Conservation (phyloP, 1,140 invertebrate species). For the Trissolcus basalis region DNA sequence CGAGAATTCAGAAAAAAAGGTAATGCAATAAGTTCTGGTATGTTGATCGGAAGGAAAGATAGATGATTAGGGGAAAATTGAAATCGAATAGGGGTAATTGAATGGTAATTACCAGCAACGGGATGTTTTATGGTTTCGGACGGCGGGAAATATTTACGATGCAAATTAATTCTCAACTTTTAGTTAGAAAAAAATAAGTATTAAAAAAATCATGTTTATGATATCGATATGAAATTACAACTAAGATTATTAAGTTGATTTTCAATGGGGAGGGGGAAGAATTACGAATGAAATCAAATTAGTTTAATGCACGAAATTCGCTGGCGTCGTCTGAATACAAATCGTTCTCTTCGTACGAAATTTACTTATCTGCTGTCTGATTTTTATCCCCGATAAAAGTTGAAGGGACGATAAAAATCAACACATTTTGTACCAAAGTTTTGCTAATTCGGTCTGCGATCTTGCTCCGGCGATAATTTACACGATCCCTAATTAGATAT, state of each 20-base stretch:
- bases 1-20: constrained; percentile 7
- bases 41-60: constrained; percentile 6
- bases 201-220: not conserved
- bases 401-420: constrained; percentile 4
- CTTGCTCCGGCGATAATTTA: constrained; percentile 10
- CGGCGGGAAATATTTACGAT: no score
- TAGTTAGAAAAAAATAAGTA: not conserved
- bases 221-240: no score
- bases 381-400: constrained; percentile 6
- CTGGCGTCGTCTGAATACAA: not conserved
- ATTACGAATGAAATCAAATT: no score
- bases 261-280: no score
- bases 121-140: no score
- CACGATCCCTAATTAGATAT: constrained; percentile 26
- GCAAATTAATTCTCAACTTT: no score
- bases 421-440: not conserved
- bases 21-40: constrained; percentile 6
- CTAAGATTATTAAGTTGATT: no score
- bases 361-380: constrained; percentile 10
- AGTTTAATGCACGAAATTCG: not conserved
- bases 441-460: not conserved
- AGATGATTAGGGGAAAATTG: not conserved
- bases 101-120: no score
- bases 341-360: constrained; percentile 2
- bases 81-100: constrained; percentile 1